Conservation (phyloP, 2,888 invertebrate genomes). For the Seira sanloemensis region DNA sequence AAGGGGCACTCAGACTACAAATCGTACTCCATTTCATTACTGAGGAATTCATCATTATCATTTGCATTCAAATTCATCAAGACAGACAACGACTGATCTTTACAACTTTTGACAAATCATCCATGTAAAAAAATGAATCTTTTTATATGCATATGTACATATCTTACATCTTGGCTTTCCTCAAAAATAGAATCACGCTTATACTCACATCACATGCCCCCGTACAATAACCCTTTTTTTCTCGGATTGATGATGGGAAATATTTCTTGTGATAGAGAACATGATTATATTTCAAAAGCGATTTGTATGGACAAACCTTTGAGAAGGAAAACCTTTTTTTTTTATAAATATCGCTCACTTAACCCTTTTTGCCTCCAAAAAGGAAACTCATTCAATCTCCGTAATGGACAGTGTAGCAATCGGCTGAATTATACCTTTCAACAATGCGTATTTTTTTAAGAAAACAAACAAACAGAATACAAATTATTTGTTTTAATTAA, state of each 20-base stretch:
- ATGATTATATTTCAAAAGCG: background rate
- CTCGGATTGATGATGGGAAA: slow-evolving; percentile 2
- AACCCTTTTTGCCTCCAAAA: background rate
- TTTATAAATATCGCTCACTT: background rate
- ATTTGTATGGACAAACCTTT: no score
- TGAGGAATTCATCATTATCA: background rate
- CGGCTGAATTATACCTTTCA: slow-evolving; percentile 60
- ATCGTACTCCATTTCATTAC: background rate
- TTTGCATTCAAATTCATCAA: slow-evolving; percentile 31
- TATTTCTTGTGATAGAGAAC: background rate
- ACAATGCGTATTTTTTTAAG: slow-evolving; percentile 30
- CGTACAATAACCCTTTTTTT: background rate
- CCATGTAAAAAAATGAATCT: slow-evolving; percentile 3
- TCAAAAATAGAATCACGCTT: background rate
- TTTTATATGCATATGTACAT: no score
- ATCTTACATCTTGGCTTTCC: background rate
- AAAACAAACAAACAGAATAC: slow-evolving; percentile 63
- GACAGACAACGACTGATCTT: slow-evolving; percentile 33
- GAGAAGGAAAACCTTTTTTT: background rate
- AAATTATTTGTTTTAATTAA: slow-evolving; percentile 65
- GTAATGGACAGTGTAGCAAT: no score
- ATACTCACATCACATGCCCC: background rate
- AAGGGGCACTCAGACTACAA: no score
- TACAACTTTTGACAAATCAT: slow-evolving; percentile 62
- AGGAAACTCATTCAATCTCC: no score